phyloP scores from a whole-genome alignment of 2,797 vertebrate species.

The Notoglanidium macrostoma region DNA sequence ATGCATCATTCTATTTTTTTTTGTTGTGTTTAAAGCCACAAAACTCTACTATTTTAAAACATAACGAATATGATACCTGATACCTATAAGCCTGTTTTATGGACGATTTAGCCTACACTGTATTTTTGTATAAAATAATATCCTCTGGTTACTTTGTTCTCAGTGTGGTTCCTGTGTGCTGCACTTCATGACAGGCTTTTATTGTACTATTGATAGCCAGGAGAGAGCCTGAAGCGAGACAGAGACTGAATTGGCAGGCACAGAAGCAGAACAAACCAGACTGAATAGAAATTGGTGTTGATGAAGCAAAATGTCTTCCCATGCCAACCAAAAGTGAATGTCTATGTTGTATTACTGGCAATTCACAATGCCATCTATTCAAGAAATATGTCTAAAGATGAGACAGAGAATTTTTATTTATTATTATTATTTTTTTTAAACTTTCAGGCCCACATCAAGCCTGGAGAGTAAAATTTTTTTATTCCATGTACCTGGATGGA shows the following conservation, averaged over 20 bases:
- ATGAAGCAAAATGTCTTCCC: background rate
- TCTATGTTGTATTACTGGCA: background rate
- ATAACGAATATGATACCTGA: background rate
- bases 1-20: background rate
- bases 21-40: background rate
- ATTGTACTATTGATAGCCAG: conserved; percentile 14
- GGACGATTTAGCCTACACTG: background rate
- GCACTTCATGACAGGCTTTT: conserved; percentile 2
- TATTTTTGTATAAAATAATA: conserved; percentile 4
- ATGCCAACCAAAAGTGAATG: conserved; percentile 3
- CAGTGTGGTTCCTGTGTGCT: background rate
- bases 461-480: background rate
- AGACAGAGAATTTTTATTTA: background rate
- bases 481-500: background rate
- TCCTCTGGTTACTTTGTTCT: conserved; percentile 3
- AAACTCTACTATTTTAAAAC: background rate
- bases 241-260: conserved; percentile 4
- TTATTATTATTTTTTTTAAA: background rate
- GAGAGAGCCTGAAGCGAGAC: background rate
- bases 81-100: no score
- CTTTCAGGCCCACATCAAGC: background rate
- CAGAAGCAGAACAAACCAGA: conserved; percentile 1
- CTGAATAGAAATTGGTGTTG: conserved; percentile 13
- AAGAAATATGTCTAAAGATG: background rate
- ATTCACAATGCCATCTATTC: background rate